Base-by-base conservation (phyloP, 1,140 invertebrate genomes). In the Rhizoglyphus robini region DNA sequence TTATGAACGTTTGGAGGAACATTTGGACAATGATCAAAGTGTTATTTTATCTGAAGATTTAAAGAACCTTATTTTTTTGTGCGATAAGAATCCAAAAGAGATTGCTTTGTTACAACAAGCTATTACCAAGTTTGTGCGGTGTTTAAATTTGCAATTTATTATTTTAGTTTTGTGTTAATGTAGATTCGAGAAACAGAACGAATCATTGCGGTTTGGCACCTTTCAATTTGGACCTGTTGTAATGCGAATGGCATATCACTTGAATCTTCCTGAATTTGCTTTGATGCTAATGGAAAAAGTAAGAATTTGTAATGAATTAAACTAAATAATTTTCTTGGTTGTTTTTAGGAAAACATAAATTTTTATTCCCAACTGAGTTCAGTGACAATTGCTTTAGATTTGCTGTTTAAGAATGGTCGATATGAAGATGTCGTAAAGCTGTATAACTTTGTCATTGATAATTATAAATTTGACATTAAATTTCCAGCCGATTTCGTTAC, bases 11-110 rank as follows among this genome's bases (percentile, higher is more conserved):
- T 54, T 65, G 30, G 15, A 4, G 18, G 27, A 65, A 36, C 47
- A 58, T 58, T 46, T 25, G 15, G 47, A 29, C 4, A 18, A 25
- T 4, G 63, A 54, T 25, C 8, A 69, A 23, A 49, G 63, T 36
- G 82, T 87, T 78, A 81, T 90, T 68, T 90, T 89, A 70, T 88
- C 86, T 5, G 87, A 89, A 76, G 88, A 90, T 76, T 75, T 90
- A 4, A 89, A 89, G 73, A 86, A 86, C 72, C 85, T 89, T 80
- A 72, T 87, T 8, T 83, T 88, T 72, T 73, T 89, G 32, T 77
- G 80, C 18, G 79, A 84, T 58, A 78, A 79, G 46, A 76, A 72
- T 18, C 74, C 77, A 13, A 71, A 80, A 51, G 86, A 90, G 73
- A 67, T 87, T 4, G 71, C 82, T 1, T 72, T 88, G 11, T 67